These are phyloP conservation scores for Pristionchus mayeri DNA, from an alignment of 2,888 invertebrate genomes.

Conservation along the genomic window DNA sequence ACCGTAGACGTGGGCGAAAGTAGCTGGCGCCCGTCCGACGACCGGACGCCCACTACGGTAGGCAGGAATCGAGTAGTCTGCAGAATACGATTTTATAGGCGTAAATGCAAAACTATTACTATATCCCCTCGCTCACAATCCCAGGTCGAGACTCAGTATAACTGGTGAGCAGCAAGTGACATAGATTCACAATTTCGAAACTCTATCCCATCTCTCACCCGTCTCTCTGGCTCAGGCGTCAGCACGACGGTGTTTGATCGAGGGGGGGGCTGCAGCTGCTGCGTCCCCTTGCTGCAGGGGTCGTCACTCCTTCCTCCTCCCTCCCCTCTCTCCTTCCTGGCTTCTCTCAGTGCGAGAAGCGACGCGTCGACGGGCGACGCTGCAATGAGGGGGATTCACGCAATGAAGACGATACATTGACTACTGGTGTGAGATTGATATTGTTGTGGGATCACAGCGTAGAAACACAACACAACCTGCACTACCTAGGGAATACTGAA, in stretches of 20 bases:
- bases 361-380: conserved; percentile 19
- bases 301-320: not conserved
- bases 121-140: too few species aligned
- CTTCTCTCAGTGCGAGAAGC: conserved; percentile 49
- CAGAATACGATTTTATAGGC: not conserved
- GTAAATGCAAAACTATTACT: not conserved
- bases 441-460: too few species aligned
- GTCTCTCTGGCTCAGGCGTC: not conserved
- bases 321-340: not conserved
- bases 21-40: conserved; percentile 46
- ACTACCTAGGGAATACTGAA: too few species aligned
- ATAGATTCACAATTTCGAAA: too few species aligned
- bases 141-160: too few species aligned
- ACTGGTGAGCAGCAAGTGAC: too few species aligned
- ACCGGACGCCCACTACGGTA: conserved; percentile 29
- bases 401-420: too few species aligned
- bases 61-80: conserved; percentile 41
- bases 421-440: too few species aligned
- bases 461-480: too few species aligned
- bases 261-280: not conserved
- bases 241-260: not conserved
- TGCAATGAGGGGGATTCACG: too few species aligned
- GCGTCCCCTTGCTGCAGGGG: not conserved
- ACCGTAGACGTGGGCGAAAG: conserved; percentile 27
- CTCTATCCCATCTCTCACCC: not conserved